Percentiles rank a stretch among this genome's conserved stretches.
These are phyloP conservation scores for Sporophila hypoxantha DNA, from an alignment of 2,113 vertebrate species.

Conservation along the genomic window DNA sequence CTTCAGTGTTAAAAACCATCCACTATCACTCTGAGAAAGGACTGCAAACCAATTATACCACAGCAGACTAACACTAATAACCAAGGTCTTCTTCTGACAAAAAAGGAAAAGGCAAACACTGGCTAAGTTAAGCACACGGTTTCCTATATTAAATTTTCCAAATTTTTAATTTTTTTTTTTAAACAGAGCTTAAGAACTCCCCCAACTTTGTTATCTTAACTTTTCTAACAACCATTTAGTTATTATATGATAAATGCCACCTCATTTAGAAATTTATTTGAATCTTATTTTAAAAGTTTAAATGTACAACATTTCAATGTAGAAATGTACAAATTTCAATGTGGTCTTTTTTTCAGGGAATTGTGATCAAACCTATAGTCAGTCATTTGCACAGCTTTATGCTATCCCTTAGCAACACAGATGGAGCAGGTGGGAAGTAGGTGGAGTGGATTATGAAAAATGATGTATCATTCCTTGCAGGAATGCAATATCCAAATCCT, in stretches of 20 bases:
- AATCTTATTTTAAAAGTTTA: neutral
- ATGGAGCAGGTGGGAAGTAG: conserved; percentile 58
- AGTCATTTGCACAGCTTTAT: conserved; percentile 29
- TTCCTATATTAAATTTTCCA: neutral
- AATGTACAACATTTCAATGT: neutral
- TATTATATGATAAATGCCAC: neutral
- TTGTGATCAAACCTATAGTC: neutral
- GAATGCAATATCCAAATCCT: neutral
- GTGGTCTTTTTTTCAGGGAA: neutral
- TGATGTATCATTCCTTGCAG: conserved; percentile 36
- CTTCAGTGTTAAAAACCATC: neutral
- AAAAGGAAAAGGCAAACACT: neutral
- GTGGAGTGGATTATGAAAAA: conserved; percentile 34
- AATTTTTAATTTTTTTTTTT: neutral
- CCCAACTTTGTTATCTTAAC: neutral
- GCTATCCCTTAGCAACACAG: conserved; percentile 48
- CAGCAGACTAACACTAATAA: neutral
- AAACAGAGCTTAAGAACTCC: neutral
- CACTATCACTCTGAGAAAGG: neutral
- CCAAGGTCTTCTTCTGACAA: neutral
- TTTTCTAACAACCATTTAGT: neutral
- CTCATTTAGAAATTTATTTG: neutral
- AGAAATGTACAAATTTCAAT: neutral
- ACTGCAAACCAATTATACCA: neutral
- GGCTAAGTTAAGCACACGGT: neutral